A percentile compares a stretch with the other conserved stretches of the same genome.
These are phyloP conservation scores for Dipodomys stephensi DNA, from an alignment of 2,113 vertebrate species.

Conservation along the genomic window DNA sequence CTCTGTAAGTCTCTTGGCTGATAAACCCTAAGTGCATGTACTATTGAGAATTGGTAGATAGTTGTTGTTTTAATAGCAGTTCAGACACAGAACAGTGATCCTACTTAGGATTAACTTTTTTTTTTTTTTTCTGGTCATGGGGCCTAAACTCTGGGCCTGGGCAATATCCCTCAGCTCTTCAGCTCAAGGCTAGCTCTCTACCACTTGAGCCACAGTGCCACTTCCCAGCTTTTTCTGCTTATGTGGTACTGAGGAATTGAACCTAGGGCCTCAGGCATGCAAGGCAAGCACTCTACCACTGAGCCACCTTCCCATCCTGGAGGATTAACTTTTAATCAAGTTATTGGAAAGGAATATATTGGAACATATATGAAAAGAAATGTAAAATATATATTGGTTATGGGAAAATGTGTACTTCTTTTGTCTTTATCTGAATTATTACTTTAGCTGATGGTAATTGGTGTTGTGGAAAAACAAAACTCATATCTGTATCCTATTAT, in stretches of 20 bases:
- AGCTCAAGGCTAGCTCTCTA: no score
- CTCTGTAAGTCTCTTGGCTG: neutral
- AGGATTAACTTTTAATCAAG: neutral
- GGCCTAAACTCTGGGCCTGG: no score
- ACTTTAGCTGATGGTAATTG: slow-evolving; percentile 1
- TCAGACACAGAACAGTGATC: neutral
- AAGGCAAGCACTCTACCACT: no score
- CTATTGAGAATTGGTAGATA: neutral
- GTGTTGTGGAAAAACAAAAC: neutral
- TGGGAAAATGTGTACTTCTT: slow-evolving; percentile 46
- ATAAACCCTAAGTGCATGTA: neutral
- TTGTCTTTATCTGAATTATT: neutral
- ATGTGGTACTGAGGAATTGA: no score
- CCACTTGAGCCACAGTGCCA: no score
- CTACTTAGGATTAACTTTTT: neutral
- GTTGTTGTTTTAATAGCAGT: neutral
- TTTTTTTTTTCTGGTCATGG: no score
- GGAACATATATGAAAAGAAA: neutral
- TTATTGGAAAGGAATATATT: neutral
- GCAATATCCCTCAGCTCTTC: no score
- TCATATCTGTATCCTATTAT: neutral
- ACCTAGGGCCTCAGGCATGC: no score
- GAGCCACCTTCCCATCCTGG: no score
- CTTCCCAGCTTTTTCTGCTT: no score
- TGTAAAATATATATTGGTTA: neutral